phyloP scores from a whole-genome alignment of 2,113 vertebrate species.

The Semicossyphus pulcher region DNA sequence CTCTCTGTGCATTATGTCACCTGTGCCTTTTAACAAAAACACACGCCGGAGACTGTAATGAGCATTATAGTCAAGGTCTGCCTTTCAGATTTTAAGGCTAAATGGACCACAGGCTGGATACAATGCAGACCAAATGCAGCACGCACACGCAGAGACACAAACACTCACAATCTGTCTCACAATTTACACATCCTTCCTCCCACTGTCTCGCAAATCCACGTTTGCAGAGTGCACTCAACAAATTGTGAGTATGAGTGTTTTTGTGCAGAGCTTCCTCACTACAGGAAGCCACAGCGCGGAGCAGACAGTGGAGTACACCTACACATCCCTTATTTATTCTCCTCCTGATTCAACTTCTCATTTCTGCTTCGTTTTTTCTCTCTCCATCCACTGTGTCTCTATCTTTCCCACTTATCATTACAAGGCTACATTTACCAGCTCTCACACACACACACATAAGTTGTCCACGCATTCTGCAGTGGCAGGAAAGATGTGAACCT shows the following conservation, averaged over 20 bases:
- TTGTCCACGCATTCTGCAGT: conserved; percentile 26
- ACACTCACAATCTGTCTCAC: conserved; percentile 44
- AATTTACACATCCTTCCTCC: conserved; percentile 43
- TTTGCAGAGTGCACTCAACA: conserved; percentile 54
- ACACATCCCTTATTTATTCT: conserved; percentile 62
- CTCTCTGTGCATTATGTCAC: conserved; percentile 39
- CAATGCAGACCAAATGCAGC: conserved; percentile 21
- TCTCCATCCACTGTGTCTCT: conserved; percentile 8
- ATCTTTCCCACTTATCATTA: conserved; percentile 9
- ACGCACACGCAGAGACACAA: conserved; percentile 9
- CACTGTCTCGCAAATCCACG: conserved; percentile 63
- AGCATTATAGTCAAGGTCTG: conserved; percentile 24
- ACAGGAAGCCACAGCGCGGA: conserved; percentile 50
- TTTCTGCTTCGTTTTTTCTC: conserved; percentile 20
- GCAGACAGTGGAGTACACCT: conserved; percentile 67
- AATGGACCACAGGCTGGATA: conserved; percentile 17
- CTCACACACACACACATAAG: conserved; percentile 8
- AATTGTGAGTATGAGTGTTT: conserved; percentile 36
- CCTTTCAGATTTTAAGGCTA: conserved; percentile 43
- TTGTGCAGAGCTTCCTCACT: conserved; percentile 43
- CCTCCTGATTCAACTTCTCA: conserved; percentile 43
- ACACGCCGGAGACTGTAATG: conserved; percentile 6
- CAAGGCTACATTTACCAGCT: not conserved
- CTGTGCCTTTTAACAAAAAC: conserved; percentile 40
- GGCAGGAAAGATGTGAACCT: conserved; percentile 5